Base-by-base conservation (phyloP, 2,797 vertebrate species). In the Myotis vivesi region DNA sequence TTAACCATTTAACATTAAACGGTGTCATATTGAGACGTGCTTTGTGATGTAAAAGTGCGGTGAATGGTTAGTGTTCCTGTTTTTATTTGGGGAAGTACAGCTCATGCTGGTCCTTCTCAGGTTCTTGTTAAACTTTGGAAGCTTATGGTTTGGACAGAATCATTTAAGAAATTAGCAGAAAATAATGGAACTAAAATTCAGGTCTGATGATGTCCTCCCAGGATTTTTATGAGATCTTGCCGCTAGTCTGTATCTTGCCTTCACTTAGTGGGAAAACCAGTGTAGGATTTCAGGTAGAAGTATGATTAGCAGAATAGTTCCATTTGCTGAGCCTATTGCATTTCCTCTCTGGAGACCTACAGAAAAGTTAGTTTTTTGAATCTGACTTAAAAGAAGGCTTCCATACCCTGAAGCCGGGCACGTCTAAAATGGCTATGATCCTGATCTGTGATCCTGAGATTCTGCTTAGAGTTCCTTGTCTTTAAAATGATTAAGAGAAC, bases 81-180 rank as follows among this genome's bases (percentile, higher is more conserved):
- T 79, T 85, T 90, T 76, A 17, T 87, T 91, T 84, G 75, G 41
- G 25, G 22, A 86, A 16, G 46, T 44, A 87, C 51, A 17, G 2
- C 23, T 91, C 66, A 66, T 49, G 10, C 11, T 76, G 62, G 13
- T 68, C 69, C 22, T 85, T 92, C n/a, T 59, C 19, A 81, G 53
- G 28, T 2, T 38, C 64, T 9, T 0, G 71, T 62, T 28, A 62
- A 30, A 25, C 59, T 30, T 73, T 8, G 80, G 69, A 80, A 92
- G 72, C 62, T 36, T 53, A 33, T 57, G 17, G 80, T 94, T 73
- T 88, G 66, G 64, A 75, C 55, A 95, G 64, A 94, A 75, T 87
- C 77, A 71, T n/a, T 46, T 64, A 90, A 85, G 36, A 92, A 89
- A 76, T 68, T 79, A 85, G 76, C 19, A 81, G 46, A 55, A 68